A percentile compares a stretch with the other conserved stretches of the same genome.
These are phyloP conservation scores for Paraescarpia echinospica DNA, from an alignment of 1,140 invertebrate genomes.

Conservation along the genomic window DNA sequence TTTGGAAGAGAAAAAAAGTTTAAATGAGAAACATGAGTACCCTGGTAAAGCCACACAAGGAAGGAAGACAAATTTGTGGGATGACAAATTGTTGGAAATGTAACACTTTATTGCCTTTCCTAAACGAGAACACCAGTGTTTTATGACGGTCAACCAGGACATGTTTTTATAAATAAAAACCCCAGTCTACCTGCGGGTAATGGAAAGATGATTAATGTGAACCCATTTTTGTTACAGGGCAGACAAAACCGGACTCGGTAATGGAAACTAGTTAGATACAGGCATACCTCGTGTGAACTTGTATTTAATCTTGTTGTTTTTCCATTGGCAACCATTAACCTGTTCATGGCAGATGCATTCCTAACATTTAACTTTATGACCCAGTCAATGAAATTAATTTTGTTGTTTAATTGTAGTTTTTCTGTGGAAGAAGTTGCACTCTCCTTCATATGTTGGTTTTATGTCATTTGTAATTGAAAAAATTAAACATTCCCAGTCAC, in stretches of 20 bases:
- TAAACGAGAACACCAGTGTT: too few relatives aligned
- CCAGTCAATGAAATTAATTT: not conserved
- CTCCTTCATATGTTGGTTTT: too few relatives aligned
- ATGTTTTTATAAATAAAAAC: too few relatives aligned
- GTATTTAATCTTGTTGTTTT: not conserved
- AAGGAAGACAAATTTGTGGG: not conserved
- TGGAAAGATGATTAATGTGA: not conserved
- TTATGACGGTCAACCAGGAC: too few relatives aligned
- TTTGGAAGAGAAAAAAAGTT: too few relatives aligned
- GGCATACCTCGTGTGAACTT: not conserved
- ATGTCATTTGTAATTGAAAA: too few relatives aligned
- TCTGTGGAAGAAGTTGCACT: too few relatives aligned
- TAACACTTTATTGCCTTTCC: not conserved
- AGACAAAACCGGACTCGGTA: not conserved
- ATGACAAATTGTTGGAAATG: not conserved
- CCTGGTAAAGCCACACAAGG: too few relatives aligned
- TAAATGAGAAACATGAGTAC: too few relatives aligned
- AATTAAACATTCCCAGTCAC: too few relatives aligned
- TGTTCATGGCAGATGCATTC: not conserved
- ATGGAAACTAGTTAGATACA: not conserved
- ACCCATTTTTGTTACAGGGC: not conserved
- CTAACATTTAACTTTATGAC: not conserved
- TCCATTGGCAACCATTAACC: not conserved
- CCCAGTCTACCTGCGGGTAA: too few relatives aligned
- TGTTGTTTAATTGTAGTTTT: not conserved